Evolutionary conservation across 2,888 invertebrate genomes (phyloP).

Genomic region (Osedax frankpressi): DNA sequence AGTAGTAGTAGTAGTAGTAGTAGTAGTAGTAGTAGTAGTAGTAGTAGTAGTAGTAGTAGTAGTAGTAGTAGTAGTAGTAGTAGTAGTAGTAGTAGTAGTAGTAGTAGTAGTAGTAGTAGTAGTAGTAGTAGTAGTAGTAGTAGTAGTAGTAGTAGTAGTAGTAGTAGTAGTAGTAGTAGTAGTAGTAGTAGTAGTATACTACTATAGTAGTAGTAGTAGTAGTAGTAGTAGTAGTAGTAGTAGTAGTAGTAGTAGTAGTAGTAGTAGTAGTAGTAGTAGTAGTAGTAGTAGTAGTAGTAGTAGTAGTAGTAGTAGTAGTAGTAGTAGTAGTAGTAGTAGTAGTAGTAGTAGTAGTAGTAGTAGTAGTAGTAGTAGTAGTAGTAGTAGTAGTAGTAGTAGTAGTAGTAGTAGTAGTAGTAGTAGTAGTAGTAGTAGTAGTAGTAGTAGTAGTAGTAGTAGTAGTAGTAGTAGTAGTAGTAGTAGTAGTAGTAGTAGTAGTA

Average conservation of each 20-base stretch:
- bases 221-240: background rate
- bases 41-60: background rate
- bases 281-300: background rate
- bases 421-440: background rate
- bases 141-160: background rate
- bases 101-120: background rate
- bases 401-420: background rate
- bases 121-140: background rate
- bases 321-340: background rate
- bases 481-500: background rate
- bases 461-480: background rate
- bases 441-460: background rate
- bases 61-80: background rate
- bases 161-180: background rate
- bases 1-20: background rate
- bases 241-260: background rate
- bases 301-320: background rate
- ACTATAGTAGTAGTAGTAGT: background rate
- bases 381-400: background rate
- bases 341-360: background rate
- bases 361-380: background rate
- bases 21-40: background rate
- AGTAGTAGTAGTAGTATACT: background rate
- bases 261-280: background rate
- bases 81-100: background rate